A percentile compares a stretch with the other conserved stretches of the same genome.
phyloP scores from a whole-genome alignment of 2,797 vertebrate species.

The Acridotheres tristis region DNA sequence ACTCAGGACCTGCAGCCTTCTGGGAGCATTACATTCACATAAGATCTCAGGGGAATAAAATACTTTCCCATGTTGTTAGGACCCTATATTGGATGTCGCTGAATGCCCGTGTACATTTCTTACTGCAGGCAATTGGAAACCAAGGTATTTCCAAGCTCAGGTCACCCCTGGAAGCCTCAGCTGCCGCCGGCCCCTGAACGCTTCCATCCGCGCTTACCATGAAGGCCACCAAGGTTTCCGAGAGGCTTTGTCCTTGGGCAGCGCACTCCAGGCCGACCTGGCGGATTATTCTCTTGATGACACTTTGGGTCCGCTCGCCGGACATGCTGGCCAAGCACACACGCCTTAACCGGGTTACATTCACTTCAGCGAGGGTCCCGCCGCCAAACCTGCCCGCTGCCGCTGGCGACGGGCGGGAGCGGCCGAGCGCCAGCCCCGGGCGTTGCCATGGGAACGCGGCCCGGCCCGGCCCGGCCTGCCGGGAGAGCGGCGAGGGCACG shows the following conservation, averaged over 20 bases:
- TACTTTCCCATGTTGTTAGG: neutral
- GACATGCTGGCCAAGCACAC: slow-evolving; percentile 75
- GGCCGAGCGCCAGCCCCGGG: neutral
- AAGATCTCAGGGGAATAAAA: neutral
- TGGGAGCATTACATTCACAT: neutral
- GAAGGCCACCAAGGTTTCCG: slow-evolving; percentile 85
- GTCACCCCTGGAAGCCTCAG: neutral
- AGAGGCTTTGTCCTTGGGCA: slow-evolving; percentile 71
- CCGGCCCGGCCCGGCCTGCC: neutral
- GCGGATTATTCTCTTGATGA: slow-evolving; percentile 82
- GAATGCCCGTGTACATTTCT: neutral
- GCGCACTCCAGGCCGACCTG: slow-evolving; percentile 80
- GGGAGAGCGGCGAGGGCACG: fast-evolving
- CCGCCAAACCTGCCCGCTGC: neutral
- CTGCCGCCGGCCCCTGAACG: neutral
- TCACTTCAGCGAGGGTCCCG: no score
- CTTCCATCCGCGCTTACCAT: slow-evolving; percentile 78
- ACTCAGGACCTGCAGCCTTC: neutral
- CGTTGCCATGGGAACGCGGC: neutral
- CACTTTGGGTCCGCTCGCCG: slow-evolving; percentile 67
- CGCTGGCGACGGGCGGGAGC: neutral
- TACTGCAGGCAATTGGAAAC: fast-evolving
- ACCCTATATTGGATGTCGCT: neutral
- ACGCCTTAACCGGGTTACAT: neutral
- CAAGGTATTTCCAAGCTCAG: neutral